Base-by-base conservation (phyloP, 2,113 vertebrate genomes). In the Sorex araneus region DNA sequence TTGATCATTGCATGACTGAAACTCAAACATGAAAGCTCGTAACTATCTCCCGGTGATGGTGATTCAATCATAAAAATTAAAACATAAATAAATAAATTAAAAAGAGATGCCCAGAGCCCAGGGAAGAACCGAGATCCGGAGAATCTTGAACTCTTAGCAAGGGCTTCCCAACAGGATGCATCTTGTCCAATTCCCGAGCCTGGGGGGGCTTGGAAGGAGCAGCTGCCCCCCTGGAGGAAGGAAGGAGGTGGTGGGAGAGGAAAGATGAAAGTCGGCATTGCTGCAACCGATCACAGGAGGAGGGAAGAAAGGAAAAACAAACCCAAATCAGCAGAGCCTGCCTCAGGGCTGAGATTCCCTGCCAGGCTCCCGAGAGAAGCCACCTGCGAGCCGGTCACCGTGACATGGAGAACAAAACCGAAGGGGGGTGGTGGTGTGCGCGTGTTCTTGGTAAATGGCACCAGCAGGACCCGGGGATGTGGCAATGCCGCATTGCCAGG, bases 371-470 rank as follows among this genome's bases (percentile, higher is more conserved):
- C 54, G 2, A 91, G 93, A 87, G 50, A 74, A 60, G 87, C 94
- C 94, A 96, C 91, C 94, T 97, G 95, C 91, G 87, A 97, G 94
- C 96, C 90, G 97, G 97, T 97, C 97, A 95, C 94, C 27, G 92
- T 97, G 97, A 97, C 97, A 97, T 96, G 90, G 92, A 94, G 94
- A 96, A 95, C 21, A 69, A 94, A 95, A 75, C 76, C 71, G 34
- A 87, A 66, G 88, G 40, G 40, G 3, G 40, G 40, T 40, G 40
- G 7, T 40, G 3, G 40, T 3, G 40, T 40, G 40, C 4, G 28
- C 69, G 91, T 6, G 32, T 70, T 60, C 91, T 13, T 79, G 91
- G 91, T 82, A 95, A 95, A 91, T 60, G 89, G 94, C 81, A 91
- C 84, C 81, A 76, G 84, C 5, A 8, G 81, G n/a, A 45, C 43